phyloP scores from a whole-genome alignment of 2,797 vertebrate genomes.

The Toxotes lorentzi region DNA sequence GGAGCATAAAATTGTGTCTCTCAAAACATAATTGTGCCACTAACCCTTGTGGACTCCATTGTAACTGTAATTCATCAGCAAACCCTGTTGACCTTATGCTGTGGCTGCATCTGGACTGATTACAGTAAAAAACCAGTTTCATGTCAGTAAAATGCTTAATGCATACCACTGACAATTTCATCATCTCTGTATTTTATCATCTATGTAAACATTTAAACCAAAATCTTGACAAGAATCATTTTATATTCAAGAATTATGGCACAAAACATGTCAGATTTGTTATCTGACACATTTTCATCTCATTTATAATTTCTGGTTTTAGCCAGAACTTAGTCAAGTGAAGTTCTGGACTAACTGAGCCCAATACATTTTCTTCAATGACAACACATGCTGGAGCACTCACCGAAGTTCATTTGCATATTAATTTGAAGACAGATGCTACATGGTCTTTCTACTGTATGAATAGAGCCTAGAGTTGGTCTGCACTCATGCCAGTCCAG shows the following conservation, averaged over 20 bases:
- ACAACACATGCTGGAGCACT: constrained; percentile 34
- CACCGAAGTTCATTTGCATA: constrained; percentile 50
- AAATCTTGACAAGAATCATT: constrained; percentile 1
- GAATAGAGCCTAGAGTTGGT: constrained; percentile 42
- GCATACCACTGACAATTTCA: background rate
- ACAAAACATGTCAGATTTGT: constrained; percentile 6
- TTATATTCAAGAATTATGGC: background rate
- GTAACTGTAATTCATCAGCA: constrained; percentile 2
- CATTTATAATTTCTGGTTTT: constrained; percentile 24
- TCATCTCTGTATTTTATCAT: constrained; percentile 22
- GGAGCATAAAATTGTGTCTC: background rate
- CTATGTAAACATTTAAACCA: constrained; percentile 2
- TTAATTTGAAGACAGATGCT: constrained; percentile 62
- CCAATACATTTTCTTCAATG: constrained; percentile 34
- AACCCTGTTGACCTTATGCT: background rate
- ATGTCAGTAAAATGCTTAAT: background rate
- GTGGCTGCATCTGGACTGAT: background rate
- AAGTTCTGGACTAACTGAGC: constrained; percentile 29
- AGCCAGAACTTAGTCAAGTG: background rate
- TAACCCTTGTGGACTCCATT: background rate
- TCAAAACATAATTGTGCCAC: background rate
- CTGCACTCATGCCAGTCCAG: constrained; percentile 44
- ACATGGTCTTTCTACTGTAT: constrained; percentile 27
- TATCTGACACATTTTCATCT: constrained; percentile 12
- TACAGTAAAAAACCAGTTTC: background rate